Evolutionary conservation across 2,888 invertebrate species (phyloP).

Genomic region (Iphiclides podalirius): DNA sequence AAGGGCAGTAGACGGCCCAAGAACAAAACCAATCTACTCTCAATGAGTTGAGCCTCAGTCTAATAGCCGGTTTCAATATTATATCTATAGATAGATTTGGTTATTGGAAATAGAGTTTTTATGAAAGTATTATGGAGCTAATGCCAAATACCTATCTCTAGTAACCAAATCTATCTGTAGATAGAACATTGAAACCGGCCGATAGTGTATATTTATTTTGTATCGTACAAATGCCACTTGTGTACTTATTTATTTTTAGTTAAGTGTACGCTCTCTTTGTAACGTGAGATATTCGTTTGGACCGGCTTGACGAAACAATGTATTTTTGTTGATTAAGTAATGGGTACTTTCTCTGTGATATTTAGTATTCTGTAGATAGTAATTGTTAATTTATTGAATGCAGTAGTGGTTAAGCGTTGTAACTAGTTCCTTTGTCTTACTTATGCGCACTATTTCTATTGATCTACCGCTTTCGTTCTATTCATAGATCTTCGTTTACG

Average conservation of each 20-base stretch:
- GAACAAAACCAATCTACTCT: constrained; percentile 29
- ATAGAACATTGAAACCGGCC: neutral
- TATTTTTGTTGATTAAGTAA: constrained; percentile 68
- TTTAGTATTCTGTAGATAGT: constrained; percentile 75
- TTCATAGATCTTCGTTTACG: constrained; percentile 16
- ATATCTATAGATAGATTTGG: too few species aligned
- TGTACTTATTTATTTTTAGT: constrained; percentile 43
- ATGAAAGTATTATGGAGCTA: too few species aligned
- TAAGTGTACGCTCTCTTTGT: constrained; percentile 38
- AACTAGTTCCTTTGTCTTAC: constrained; percentile 50
- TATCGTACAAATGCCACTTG: constrained; percentile 28
- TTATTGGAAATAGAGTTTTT: too few species aligned
- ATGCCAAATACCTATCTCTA: too few species aligned
- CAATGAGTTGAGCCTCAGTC: constrained; percentile 29
- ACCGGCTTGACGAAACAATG: constrained; percentile 68
- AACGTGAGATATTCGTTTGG: constrained; percentile 48
- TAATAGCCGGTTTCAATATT: too few species aligned
- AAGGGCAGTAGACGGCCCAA: constrained; percentile 37
- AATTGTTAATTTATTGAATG: constrained; percentile 73
- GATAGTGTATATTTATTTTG: constrained; percentile 28
- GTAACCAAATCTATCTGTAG: too few species aligned
- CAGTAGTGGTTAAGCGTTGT: constrained; percentile 57
- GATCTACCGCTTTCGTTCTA: constrained; percentile 22
- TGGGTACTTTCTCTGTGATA: constrained; percentile 80
- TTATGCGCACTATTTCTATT: constrained; percentile 24